Evolutionary conservation across 2,888 invertebrate species (phyloP).

Genomic region (Aproaerema taeniolella): DNA sequence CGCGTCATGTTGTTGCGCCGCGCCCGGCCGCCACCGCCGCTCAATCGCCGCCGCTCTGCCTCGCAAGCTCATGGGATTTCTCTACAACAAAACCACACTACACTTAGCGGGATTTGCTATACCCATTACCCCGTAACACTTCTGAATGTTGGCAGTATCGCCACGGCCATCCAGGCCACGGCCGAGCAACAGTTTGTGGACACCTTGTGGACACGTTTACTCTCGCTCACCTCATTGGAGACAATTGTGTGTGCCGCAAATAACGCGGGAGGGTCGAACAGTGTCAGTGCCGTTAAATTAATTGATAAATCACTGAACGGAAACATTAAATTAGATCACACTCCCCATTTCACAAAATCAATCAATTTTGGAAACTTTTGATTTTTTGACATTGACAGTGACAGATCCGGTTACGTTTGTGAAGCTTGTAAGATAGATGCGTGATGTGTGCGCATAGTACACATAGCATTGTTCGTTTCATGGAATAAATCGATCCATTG

Average conservation of each 20-base stretch:
- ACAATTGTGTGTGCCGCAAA: conserved; percentile 24
- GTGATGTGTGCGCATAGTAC: no score
- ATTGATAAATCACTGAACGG: no score
- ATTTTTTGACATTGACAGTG: conserved; percentile 6
- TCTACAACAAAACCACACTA: conserved; percentile 40
- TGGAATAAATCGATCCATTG: no score
- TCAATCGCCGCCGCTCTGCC: conserved; percentile 21
- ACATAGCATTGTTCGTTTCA: no score
- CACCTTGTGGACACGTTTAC: no score
- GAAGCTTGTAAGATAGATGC: no score
- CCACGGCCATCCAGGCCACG: conserved; percentile 30
- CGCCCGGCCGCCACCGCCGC: conserved; percentile 25
- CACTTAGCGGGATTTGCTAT: no score
- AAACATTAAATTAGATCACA: conserved; percentile 17
- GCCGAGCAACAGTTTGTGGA: conserved; percentile 28
- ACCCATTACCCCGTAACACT: no score
- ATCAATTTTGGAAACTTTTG: neutral
- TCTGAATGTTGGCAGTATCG: conserved; percentile 34
- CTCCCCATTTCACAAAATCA: conserved; percentile 13
- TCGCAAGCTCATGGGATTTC: conserved; percentile 47
- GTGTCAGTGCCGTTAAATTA: conserved; percentile 1
- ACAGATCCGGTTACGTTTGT: no score
- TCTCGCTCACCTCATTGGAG: conserved; percentile 37
- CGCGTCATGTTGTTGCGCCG: conserved; percentile 52
- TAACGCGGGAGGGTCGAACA: conserved; percentile 9